Evolutionary conservation across 2,797 vertebrate species (phyloP).

Genomic region (Arremon brunneinucha): DNA sequence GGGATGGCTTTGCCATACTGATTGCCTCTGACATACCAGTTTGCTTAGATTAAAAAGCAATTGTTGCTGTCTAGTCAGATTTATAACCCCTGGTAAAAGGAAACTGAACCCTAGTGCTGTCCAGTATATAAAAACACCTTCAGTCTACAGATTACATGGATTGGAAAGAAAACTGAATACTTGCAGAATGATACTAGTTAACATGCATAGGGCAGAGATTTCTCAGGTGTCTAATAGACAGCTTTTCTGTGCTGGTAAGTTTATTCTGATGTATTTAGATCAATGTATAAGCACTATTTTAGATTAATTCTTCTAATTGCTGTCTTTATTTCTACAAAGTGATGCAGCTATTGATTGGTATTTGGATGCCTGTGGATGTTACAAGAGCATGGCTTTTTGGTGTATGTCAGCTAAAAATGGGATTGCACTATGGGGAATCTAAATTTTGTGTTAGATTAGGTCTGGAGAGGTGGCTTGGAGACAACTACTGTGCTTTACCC

Average conservation of each 20-base stretch:
- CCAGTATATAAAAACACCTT: conserved; percentile 63
- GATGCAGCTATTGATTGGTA: background rate
- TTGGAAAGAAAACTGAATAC: conserved; percentile 28
- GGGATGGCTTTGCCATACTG: conserved; percentile 68
- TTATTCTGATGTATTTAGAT: background rate
- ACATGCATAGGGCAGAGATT: background rate
- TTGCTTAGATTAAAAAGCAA: conserved; percentile 83
- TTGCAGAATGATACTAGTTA: background rate
- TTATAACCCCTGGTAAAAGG: conserved; percentile 68
- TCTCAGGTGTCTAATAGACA: background rate
- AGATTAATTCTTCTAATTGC: background rate
- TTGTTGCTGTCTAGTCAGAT: conserved; percentile 76
- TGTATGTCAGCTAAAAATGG: background rate
- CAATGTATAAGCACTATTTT: background rate
- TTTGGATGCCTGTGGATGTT: background rate
- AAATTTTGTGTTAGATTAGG: background rate
- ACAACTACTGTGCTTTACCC: background rate
- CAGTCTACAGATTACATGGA: conserved; percentile 42
- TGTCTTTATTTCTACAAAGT: background rate
- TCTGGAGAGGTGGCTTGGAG: background rate
- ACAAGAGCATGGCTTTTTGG: background rate
- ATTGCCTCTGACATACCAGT: conserved; percentile 77
- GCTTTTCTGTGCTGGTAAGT: background rate
- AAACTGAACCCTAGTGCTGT: conserved; percentile 62
- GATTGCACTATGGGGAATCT: background rate